These are phyloP conservation scores for Gasterosteus aculeatus DNA, from an alignment of 2,113 vertebrate species.

Conservation along the genomic window DNA sequence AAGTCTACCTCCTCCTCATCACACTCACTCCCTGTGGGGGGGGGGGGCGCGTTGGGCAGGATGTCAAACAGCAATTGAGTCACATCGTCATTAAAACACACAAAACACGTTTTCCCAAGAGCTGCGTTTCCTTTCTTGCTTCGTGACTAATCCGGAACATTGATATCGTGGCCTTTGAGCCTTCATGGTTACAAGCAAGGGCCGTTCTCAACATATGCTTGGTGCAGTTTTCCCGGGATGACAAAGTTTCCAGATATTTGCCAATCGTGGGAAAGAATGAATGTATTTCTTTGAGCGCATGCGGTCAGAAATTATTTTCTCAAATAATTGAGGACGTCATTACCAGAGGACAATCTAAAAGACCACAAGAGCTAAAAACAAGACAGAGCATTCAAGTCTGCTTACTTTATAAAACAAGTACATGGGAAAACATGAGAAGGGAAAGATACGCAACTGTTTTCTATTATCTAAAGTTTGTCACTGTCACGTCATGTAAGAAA, in stretches of 20 bases:
- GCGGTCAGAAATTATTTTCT: conserved; percentile 46
- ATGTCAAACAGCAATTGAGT: neutral
- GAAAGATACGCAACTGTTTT: neutral
- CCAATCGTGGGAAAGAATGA: conserved; percentile 72
- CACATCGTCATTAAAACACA: conserved; percentile 2
- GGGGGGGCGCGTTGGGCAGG: neutral
- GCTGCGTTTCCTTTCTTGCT: conserved; percentile 17
- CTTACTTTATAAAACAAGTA: conserved; percentile 30
- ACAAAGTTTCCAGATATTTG: conserved; percentile 28
- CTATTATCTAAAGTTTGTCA: neutral
- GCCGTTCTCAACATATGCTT: conserved; percentile 32
- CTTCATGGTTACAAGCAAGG: conserved; percentile 13
- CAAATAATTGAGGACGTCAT: conserved; percentile 36
- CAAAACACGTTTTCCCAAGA: neutral
- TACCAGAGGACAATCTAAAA: neutral
- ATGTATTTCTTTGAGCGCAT: conserved; percentile 46
- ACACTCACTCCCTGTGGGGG: conserved; percentile 90
- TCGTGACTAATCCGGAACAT: conserved; percentile 10
- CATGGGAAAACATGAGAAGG: conserved; percentile 32
- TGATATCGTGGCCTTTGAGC: conserved; percentile 5
- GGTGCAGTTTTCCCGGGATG: conserved; percentile 27
- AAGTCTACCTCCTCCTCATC: conserved; percentile 98
- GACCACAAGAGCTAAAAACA: conserved; percentile 54
- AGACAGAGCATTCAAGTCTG: neutral
- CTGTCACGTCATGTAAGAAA: neutral